These are phyloP conservation scores for Cacoxenus indagator DNA, from an alignment of 2,888 invertebrate genomes.

Conservation along the genomic window DNA sequence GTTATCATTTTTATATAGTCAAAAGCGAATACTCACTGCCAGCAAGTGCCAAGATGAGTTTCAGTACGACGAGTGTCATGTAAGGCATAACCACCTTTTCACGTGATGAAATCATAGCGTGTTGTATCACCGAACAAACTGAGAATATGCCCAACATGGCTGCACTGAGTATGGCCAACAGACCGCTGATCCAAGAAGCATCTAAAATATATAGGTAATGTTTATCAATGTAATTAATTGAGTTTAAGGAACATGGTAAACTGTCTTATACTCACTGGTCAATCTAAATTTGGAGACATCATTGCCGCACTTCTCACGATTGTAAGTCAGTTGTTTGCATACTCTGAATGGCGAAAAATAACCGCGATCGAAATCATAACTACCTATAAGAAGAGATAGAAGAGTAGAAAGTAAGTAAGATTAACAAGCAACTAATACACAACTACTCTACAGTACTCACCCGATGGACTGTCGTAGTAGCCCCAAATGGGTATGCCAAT, in stretches of 20 bases:
- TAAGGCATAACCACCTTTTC: slow-evolving; percentile 86
- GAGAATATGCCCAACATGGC: slow-evolving; percentile 83
- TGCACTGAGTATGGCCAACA: slow-evolving; percentile 83
- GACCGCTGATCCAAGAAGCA: slow-evolving; percentile 85
- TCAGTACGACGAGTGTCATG: slow-evolving; percentile 82
- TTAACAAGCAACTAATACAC: no score
- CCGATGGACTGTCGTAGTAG: slow-evolving; percentile 77
- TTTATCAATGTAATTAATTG: no score
- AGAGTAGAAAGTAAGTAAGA: neutral
- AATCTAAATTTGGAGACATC: slow-evolving; percentile 84
- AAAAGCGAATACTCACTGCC: slow-evolving; percentile 84
- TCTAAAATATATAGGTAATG: slow-evolving; percentile 75
- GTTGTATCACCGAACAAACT: slow-evolving; percentile 83
- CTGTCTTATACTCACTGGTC: slow-evolving; percentile 75
- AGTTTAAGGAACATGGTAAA: no score
- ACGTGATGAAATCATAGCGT: slow-evolving; percentile 89
- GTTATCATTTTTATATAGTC: neutral
- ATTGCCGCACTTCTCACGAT: slow-evolving; percentile 86
- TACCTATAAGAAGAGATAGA: slow-evolving; percentile 43
- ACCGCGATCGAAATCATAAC: slow-evolving; percentile 79
- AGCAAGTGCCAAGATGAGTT: slow-evolving; percentile 82
- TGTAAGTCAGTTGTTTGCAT: slow-evolving; percentile 85
- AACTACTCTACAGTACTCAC: slow-evolving; percentile 69
- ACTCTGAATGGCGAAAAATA: slow-evolving; percentile 92
- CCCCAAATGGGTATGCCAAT: slow-evolving; percentile 91